Percentiles rank a stretch among this genome's conserved stretches.
Conservation (phyloP, 2,888 invertebrate genomes). For the Coelinius sp. region DNA sequence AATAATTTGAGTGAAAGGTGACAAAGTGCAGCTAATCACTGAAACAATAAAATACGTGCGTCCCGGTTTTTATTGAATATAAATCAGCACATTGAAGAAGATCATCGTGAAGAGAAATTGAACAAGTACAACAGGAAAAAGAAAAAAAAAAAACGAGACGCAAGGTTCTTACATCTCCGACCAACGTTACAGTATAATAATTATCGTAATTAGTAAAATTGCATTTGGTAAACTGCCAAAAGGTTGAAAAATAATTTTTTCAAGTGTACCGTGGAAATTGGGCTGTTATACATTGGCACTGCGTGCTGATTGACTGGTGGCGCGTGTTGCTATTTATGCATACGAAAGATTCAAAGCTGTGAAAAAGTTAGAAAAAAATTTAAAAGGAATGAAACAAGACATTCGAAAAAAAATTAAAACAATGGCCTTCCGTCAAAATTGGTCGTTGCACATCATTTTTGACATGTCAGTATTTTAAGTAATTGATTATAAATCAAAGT, state of each 20-base stretch:
- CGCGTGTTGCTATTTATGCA: slow-evolving; percentile 41
- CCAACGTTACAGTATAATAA: slow-evolving; percentile 63
- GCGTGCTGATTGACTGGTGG: slow-evolving; percentile 31
- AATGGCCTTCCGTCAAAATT: slow-evolving; percentile 64
- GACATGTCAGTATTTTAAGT: slow-evolving; percentile 67
- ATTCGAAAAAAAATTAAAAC: slow-evolving; percentile 29
- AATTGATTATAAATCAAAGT: slow-evolving; percentile 68
- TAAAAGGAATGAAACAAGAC: slow-evolving; percentile 47
- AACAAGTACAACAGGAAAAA: slow-evolving; percentile 19
- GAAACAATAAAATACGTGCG: slow-evolving; percentile 58
- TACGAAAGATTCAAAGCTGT: neutral
- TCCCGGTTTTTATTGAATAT: slow-evolving; percentile 66
- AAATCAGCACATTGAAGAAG: slow-evolving; percentile 34
- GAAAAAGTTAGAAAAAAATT: neutral
- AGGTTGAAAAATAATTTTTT: slow-evolving; percentile 41
- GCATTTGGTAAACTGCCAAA: slow-evolving; percentile 67
- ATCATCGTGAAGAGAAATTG: neutral
- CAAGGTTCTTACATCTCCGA: slow-evolving; percentile 56
- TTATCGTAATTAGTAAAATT: slow-evolving; percentile 59
- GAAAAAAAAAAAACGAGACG: neutral
- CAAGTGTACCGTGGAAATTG: slow-evolving; percentile 41
- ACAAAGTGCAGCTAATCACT: slow-evolving; percentile 38
- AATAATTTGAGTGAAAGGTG: slow-evolving; percentile 39
- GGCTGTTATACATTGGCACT: slow-evolving; percentile 33
- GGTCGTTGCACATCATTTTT: slow-evolving; percentile 61